Percentiles rank a stretch among this genome's conserved stretches.
Evolutionary conservation across 2,888 invertebrate species (phyloP).

Genomic region (Sepioteuthis lessoniana): DNA sequence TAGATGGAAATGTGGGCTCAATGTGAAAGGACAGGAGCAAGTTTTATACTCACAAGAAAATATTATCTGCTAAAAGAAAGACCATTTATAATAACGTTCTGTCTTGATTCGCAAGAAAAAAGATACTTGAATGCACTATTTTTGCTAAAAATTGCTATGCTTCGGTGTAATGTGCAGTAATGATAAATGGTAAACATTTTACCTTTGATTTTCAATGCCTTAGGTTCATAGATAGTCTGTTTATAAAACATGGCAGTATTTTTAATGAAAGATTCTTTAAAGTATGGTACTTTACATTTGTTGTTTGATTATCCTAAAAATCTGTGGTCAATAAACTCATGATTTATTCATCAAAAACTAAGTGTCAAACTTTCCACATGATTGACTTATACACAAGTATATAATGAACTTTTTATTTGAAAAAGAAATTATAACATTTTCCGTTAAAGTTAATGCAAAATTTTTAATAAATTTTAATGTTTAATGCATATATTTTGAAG

Average conservation of each 20-base stretch:
- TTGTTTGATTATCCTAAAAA: background rate
- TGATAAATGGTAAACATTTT: background rate
- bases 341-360: background rate
- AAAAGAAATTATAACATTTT: background rate
- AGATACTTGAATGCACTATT: background rate
- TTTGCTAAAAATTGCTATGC: background rate
- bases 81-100: background rate
- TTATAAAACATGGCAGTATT: background rate
- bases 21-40: too few species aligned
- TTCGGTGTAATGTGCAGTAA: background rate
- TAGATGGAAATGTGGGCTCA: background rate
- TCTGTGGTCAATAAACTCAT: background rate
- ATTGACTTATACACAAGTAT: background rate
- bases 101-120: background rate
- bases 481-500: background rate
- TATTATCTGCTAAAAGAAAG: background rate
- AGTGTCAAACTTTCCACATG: background rate
- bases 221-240: background rate
- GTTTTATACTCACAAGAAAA: background rate
- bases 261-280: too few species aligned
- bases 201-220: background rate
- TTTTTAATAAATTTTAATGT: background rate
- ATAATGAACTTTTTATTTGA: background rate
- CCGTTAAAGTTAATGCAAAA: background rate
- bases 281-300: background rate